Conservation (phyloP, 1,140 invertebrate species). For the Orchestia grillus region DNA sequence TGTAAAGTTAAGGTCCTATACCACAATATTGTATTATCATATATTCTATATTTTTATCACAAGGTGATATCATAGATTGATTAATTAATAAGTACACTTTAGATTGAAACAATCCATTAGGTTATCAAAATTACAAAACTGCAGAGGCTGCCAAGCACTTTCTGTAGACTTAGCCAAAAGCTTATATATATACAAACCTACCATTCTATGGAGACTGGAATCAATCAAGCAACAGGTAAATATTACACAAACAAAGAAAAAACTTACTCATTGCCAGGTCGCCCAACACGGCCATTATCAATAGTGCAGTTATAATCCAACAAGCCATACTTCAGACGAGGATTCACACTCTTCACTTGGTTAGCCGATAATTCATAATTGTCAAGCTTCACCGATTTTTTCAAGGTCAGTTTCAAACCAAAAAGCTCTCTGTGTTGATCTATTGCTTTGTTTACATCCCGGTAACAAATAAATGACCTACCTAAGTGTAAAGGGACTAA, state of each 20-base stretch:
- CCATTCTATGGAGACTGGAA: background rate
- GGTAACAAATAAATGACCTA: conserved; percentile 64
- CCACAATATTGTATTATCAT: too few species aligned
- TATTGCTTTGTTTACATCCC: conserved; percentile 67
- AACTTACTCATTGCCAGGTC: conserved; percentile 68
- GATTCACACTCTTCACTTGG: conserved; percentile 66
- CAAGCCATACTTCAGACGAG: conserved; percentile 66
- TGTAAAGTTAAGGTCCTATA: too few species aligned
- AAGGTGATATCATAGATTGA: too few species aligned
- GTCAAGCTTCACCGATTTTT: conserved; percentile 65
- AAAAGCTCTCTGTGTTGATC: conserved; percentile 66
- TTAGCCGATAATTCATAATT: conserved; percentile 65
- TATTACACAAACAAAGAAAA: background rate
- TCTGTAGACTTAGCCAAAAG: background rate
- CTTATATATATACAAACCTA: background rate
- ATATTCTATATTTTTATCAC: too few species aligned
- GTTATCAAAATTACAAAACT: too few species aligned
- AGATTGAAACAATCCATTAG: too few species aligned
- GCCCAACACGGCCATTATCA: conserved; percentile 64
- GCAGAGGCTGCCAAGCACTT: too few species aligned
- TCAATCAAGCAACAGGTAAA: background rate
- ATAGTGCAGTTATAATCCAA: conserved; percentile 67
- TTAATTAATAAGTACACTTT: too few species aligned
- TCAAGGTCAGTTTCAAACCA: conserved; percentile 64
- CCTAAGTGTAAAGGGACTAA: conserved; percentile 64